Conservation (phyloP, 2,888 invertebrate genomes). For the Lagria hirta region DNA sequence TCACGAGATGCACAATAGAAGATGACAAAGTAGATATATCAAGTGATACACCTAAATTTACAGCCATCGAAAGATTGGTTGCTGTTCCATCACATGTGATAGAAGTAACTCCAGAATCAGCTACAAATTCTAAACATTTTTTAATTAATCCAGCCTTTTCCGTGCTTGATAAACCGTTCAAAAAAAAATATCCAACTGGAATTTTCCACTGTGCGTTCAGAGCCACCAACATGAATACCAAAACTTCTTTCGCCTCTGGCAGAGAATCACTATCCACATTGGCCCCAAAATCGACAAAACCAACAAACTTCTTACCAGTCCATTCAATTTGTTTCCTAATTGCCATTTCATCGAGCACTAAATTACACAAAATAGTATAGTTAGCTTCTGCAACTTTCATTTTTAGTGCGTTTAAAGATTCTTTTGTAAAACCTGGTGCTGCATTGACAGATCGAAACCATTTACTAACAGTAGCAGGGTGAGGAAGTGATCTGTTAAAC, state of each 20-base stretch:
- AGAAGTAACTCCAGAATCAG: conserved; percentile 28
- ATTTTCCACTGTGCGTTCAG: conserved; percentile 35
- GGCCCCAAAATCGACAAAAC: conserved; percentile 37
- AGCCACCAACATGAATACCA: conserved; percentile 35
- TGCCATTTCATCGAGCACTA: too few species aligned
- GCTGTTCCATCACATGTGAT: conserved; percentile 35
- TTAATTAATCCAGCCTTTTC: conserved; percentile 29
- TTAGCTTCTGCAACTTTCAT: too few species aligned
- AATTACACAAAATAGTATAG: too few species aligned
- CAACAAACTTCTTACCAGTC: conserved; percentile 31
- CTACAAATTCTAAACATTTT: conserved; percentile 26
- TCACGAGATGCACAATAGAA: conserved; percentile 31
- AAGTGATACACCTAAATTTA: conserved; percentile 25
- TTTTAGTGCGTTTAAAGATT: conserved; percentile 31
- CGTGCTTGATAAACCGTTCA: conserved; percentile 10
- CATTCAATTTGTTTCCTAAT: too few species aligned
- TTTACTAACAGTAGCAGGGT: conserved; percentile 24
- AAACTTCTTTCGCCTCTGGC: conserved; percentile 32
- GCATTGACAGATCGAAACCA: conserved; percentile 31
- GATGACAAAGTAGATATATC: conserved; percentile 15
- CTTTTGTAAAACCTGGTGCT: conserved; percentile 31
- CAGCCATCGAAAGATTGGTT: conserved; percentile 30
- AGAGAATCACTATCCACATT: conserved; percentile 29
- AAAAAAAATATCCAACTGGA: conserved; percentile 36
- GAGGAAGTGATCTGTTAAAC: conserved; percentile 23